A percentile compares a stretch with the other conserved stretches of the same genome.
phyloP scores from a whole-genome alignment of 1,140 invertebrate genomes.

The Phenacoccus solenopsis region DNA sequence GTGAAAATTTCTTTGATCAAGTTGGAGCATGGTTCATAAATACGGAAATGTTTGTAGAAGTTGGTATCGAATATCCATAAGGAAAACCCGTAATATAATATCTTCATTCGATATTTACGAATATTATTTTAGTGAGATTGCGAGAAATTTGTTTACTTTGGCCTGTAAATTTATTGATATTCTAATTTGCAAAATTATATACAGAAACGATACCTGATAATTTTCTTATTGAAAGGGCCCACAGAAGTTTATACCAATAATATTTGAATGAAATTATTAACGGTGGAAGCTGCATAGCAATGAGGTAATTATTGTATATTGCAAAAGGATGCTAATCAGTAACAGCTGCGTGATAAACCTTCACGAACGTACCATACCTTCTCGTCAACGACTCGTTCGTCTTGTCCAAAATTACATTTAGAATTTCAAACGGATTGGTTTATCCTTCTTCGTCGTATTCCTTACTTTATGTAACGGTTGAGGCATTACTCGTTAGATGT shows the following conservation, averaged over 20 bases:
- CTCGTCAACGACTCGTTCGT: not conserved
- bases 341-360: slow-evolving; percentile 17
- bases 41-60: no score
- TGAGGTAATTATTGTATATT: slow-evolving; percentile 15
- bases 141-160: no score
- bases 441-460: not conserved
- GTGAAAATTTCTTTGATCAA: no score
- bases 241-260: slow-evolving; percentile 9
- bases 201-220: slow-evolving; percentile 1
- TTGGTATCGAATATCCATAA: no score
- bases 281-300: slow-evolving; percentile 15
- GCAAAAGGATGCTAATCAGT: slow-evolving; percentile 16
- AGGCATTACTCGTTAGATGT: no score
- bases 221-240: slow-evolving; percentile 1
- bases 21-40: no score
- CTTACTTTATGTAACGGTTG: no score
- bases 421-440: slow-evolving; percentile 11
- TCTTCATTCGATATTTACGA: no score
- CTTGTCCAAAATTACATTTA: slow-evolving; percentile 15
- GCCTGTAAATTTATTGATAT: slow-evolving; percentile 4
- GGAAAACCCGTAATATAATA: no score
- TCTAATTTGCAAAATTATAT: slow-evolving; percentile 6
- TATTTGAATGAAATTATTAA: slow-evolving; percentile 15
- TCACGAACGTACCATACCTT: slow-evolving; percentile 1
- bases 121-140: no score